phyloP scores from a whole-genome alignment of 1,140 invertebrate species.

The Calliphora vicina region DNA sequence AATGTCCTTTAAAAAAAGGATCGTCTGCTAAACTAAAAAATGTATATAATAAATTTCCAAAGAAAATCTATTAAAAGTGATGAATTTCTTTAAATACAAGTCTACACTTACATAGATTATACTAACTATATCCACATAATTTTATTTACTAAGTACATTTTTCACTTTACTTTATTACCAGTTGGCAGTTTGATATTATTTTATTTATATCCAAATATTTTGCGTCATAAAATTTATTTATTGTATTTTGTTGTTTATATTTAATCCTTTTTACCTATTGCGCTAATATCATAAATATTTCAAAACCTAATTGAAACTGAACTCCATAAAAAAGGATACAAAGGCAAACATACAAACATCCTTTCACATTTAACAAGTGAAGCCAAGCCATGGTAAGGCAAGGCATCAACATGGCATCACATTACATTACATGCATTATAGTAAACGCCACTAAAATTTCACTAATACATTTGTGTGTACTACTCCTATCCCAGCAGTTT shows the following conservation, averaged over 20 bases:
- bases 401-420: neutral
- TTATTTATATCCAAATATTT: neutral
- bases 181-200: neutral
- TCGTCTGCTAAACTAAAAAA: too few species aligned
- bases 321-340: constrained; percentile 25
- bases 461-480: neutral
- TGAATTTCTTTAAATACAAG: too few species aligned
- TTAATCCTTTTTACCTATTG: constrained; percentile 31
- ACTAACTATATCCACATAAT: too few species aligned
- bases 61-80: too few species aligned
- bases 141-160: too few species aligned
- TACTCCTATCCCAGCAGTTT: too few species aligned
- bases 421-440: neutral
- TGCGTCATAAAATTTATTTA: constrained; percentile 26
- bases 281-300: constrained; percentile 33
- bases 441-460: neutral
- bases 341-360: neutral
- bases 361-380: neutral
- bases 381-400: neutral
- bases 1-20: too few species aligned
- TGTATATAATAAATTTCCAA: too few species aligned
- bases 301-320: constrained; percentile 24
- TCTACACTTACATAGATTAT: too few species aligned
- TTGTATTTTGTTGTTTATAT: neutral
- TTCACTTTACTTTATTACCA: neutral